Evolutionary conservation across 2,113 vertebrate genomes (phyloP).

Genomic region (Glaucomys volans): DNA sequence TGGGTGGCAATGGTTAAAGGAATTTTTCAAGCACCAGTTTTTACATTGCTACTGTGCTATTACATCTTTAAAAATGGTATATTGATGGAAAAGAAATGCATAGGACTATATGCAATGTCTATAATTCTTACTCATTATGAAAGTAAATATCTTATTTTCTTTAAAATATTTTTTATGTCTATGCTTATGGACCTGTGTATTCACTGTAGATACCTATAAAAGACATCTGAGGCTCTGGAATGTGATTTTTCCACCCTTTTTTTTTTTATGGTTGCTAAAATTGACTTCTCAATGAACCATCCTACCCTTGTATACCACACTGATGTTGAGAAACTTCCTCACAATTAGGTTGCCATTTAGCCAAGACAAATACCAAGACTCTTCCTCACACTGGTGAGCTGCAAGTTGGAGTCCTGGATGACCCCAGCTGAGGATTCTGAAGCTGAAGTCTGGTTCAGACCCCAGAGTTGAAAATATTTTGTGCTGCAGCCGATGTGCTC

Average conservation of each 20-base stretch:
- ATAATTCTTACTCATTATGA: constrained; percentile 43
- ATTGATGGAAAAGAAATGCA: neutral
- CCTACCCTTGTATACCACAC: constrained; percentile 48
- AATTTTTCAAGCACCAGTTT: constrained; percentile 48
- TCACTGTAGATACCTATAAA: constrained; percentile 17
- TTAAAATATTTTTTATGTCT: neutral
- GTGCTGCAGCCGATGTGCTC: constrained; percentile 57
- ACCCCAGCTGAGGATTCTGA: constrained; percentile 29
- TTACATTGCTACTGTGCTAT: constrained; percentile 22
- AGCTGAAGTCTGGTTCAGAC: constrained; percentile 26
- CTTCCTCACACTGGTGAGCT: constrained; percentile 57
- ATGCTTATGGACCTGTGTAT: neutral
- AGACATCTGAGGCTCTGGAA: neutral
- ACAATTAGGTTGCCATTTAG: constrained; percentile 53
- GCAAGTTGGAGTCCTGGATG: constrained; percentile 34
- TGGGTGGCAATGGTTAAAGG: constrained; percentile 62
- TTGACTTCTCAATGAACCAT: constrained; percentile 56
- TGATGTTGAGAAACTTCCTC: constrained; percentile 45
- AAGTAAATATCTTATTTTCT: constrained; percentile 9
- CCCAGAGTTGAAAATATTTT: constrained; percentile 64
- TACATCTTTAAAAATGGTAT: constrained; percentile 23
- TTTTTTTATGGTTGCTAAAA: neutral
- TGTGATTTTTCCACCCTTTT: neutral
- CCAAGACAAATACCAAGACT: constrained; percentile 66
- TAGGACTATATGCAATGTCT: neutral